phyloP scores from a whole-genome alignment of 2,113 vertebrate species.

The Campylomormyrus tamandua region DNA sequence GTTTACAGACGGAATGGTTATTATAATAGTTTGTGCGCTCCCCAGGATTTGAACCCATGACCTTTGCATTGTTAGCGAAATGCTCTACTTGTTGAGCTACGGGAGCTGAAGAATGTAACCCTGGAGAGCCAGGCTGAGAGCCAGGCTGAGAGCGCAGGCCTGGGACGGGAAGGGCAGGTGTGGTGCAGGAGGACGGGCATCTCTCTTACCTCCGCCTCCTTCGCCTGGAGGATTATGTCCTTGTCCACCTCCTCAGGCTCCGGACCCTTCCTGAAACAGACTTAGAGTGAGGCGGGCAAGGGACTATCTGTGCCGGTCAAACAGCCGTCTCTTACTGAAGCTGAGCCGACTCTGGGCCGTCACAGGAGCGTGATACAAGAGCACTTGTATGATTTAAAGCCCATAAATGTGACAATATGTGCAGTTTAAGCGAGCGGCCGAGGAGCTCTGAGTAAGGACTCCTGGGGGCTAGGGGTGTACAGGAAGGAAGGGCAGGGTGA shows the following conservation, averaged over 20 bases:
- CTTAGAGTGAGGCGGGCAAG: background rate
- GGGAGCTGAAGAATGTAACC: background rate
- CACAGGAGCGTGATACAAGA: background rate
- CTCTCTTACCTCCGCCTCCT: slow-evolving; percentile 87
- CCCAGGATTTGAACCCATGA: background rate
- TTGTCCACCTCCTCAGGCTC: slow-evolving; percentile 93
- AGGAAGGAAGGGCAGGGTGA: background rate
- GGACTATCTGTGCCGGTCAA: background rate
- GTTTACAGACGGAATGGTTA: background rate
- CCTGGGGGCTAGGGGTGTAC: background rate
- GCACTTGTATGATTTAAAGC: background rate
- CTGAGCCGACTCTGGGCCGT: background rate
- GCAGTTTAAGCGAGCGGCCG: background rate
- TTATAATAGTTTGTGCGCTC: background rate
- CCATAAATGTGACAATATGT: background rate
- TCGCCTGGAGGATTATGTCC: slow-evolving; percentile 93
- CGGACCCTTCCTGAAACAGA: slow-evolving; percentile 67
- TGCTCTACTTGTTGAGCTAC: background rate
- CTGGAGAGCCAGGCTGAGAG: background rate
- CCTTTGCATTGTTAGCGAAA: background rate
- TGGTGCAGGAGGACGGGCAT: background rate
- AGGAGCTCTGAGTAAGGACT: background rate
- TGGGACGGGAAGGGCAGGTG: background rate
- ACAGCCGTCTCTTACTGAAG: background rate
- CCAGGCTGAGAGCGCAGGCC: background rate